Evolutionary conservation across 2,888 invertebrate genomes (phyloP).

Genomic region (Horisme vitalbata): DNA sequence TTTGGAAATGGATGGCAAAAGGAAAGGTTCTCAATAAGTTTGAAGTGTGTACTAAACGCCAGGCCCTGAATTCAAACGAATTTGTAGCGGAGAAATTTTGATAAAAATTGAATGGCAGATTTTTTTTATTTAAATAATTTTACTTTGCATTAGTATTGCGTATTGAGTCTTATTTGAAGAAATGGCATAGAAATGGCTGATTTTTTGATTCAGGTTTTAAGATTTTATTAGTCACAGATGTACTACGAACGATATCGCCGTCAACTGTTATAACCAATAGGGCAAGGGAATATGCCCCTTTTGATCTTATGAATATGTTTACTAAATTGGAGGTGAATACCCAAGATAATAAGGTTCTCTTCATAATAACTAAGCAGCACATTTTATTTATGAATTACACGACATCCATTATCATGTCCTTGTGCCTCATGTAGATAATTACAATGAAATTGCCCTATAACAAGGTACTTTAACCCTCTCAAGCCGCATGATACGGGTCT

Average conservation of each 20-base stretch:
- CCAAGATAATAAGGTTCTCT: neutral
- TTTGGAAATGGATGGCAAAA: slow-evolving; percentile 7
- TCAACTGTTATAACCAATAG: too few relatives aligned
- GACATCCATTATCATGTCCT: slow-evolving; percentile 27
- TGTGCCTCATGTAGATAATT: slow-evolving; percentile 41
- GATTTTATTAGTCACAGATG: too few relatives aligned
- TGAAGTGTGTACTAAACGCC: slow-evolving; percentile 9
- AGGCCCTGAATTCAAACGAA: slow-evolving; percentile 7
- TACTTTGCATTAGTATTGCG: too few relatives aligned
- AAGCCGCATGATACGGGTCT: slow-evolving; percentile 45
- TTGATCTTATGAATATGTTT: too few relatives aligned
- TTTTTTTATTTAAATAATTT: too few relatives aligned
- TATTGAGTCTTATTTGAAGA: too few relatives aligned
- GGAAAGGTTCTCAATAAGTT: slow-evolving; percentile 6
- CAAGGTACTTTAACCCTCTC: slow-evolving; percentile 45
- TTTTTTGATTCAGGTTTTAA: too few relatives aligned
- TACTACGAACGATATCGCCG: too few relatives aligned
- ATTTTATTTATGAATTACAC: slow-evolving; percentile 23
- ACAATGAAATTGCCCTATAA: slow-evolving; percentile 44
- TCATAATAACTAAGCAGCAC: slow-evolving; percentile 13
- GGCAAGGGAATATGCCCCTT: too few relatives aligned
- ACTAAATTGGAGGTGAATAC: too few relatives aligned
- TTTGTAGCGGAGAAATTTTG: neutral
- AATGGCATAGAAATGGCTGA: too few relatives aligned
- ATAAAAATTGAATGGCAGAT: too few relatives aligned